Base-by-base conservation (phyloP, 2,888 invertebrate species). In the Apeira syringaria region DNA sequence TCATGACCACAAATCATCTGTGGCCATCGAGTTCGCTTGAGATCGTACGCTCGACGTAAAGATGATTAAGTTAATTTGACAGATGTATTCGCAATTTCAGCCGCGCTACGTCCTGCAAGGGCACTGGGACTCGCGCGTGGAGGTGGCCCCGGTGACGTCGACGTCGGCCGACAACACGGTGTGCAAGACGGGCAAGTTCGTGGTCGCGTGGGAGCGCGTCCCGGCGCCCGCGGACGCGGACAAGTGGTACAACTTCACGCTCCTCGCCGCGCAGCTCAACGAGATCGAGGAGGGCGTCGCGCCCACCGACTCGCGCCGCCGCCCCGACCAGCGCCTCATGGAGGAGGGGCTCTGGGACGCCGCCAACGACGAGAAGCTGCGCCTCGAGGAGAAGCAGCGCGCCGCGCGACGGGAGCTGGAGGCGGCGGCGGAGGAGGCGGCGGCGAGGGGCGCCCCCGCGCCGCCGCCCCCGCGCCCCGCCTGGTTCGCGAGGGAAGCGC, bases 281-380 rank as follows among this genome's bases (percentile, higher is more conserved):
- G 99, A 99, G 88, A 92, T 92, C 29, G 99, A 99, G 84, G 93
- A 94, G 3, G 95, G 94, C 49, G 94, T 99, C 15, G 98, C 98
- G 34, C 99, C 99, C 5, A 98, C 99, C 0, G 99, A 99, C 91
- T 95, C 96, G 36, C 93, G 99, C 18, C 83, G 92, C 36, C 92
- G 99, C 41, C 99, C 99, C 44, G 99, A 99, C 92, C 99, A 99
- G 89, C 93, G 99, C 35, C 92, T 98, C 60, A 99, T 99, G 99
- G 99, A 99, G 84, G 93, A 96, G 50, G 98, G 98, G 2, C 90
- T 91, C 38, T 98, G 98, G 96, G 96, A 98, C 68, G 96, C 95
- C 53, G 98, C 98, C 45, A 98, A 98, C 83, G 75, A 88, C 0
- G 96, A 96, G 78, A 97, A 97, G 64, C 67, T 87, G 60, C 90